phyloP scores from a whole-genome alignment of 2,113 vertebrate genomes.

The Regulus satrapa region DNA sequence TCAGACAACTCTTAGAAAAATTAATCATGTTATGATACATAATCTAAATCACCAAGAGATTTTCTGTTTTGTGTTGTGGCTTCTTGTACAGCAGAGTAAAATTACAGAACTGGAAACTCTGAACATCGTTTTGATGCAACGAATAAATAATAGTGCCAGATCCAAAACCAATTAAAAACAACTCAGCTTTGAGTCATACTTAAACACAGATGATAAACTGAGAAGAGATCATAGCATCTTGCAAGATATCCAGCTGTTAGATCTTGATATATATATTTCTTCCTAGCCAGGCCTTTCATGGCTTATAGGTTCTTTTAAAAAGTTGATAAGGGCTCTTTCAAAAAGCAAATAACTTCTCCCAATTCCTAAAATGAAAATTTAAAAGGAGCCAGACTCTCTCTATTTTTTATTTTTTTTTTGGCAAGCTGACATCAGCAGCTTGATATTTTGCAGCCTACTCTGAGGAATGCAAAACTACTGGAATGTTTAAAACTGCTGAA shows the following conservation, averaged over 20 bases:
- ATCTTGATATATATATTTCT: neutral
- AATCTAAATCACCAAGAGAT: neutral
- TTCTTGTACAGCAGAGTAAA: neutral
- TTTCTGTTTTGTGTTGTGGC: neutral
- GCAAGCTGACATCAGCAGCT: neutral
- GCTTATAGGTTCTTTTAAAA: neutral
- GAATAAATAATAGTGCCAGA: neutral
- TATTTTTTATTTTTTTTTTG: too few relatives aligned
- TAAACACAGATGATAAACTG: neutral
- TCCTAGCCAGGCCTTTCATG: neutral
- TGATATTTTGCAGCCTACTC: neutral
- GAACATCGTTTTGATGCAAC: neutral
- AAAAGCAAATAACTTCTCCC: neutral
- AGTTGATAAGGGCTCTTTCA: neutral
- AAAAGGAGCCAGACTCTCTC: neutral
- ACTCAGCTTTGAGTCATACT: neutral
- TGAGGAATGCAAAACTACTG: neutral
- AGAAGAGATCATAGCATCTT: neutral
- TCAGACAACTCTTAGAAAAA: neutral
- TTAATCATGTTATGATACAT: neutral
- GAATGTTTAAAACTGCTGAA: neutral
- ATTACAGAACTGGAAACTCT: neutral
- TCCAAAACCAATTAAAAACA: constrained; percentile 21
- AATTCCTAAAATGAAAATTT: neutral
- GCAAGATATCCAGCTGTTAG: neutral